phyloP scores from a whole-genome alignment of 2,888 invertebrate species.

The Amphipyra berbera region DNA sequence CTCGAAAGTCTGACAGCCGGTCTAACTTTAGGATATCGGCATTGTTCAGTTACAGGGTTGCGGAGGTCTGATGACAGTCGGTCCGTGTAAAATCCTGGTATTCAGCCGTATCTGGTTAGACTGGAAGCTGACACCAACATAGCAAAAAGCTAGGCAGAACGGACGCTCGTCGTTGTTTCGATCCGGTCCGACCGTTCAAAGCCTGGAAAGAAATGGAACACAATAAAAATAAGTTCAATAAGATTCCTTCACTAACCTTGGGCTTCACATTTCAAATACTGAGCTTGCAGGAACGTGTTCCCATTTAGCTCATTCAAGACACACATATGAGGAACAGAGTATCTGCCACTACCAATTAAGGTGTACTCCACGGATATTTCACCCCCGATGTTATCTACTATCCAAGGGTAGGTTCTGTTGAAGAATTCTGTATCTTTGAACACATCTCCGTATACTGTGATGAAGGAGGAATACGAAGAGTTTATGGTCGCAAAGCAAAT shows the following conservation, averaged over 20 bases:
- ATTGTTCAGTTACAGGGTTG: too few relatives aligned
- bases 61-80: too few relatives aligned
- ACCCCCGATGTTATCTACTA: slow-evolving; percentile 74
- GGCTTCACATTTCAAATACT: slow-evolving; percentile 75
- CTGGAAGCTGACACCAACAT: too few relatives aligned
- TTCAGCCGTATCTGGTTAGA: too few relatives aligned
- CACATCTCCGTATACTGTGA: slow-evolving; percentile 61
- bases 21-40: too few relatives aligned
- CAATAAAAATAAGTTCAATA: too few relatives aligned
- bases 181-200: too few relatives aligned
- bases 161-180: too few relatives aligned
- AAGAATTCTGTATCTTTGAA: slow-evolving; percentile 65
- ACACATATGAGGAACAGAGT: slow-evolving; percentile 75
- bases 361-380: slow-evolving; percentile 67
- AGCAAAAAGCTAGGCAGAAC: too few relatives aligned
- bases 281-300: slow-evolving; percentile 72
- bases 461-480: background rate
- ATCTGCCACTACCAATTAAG: slow-evolving; percentile 72
- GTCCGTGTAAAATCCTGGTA: too few relatives aligned
- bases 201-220: too few relatives aligned
- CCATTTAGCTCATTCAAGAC: slow-evolving; percentile 61
- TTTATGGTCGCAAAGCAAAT: background rate
- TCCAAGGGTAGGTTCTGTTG: slow-evolving; percentile 69
- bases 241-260: slow-evolving; percentile 58
- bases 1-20: too few relatives aligned